Conservation (phyloP, 1,140 invertebrate genomes). For the Triops longicaudatus region DNA sequence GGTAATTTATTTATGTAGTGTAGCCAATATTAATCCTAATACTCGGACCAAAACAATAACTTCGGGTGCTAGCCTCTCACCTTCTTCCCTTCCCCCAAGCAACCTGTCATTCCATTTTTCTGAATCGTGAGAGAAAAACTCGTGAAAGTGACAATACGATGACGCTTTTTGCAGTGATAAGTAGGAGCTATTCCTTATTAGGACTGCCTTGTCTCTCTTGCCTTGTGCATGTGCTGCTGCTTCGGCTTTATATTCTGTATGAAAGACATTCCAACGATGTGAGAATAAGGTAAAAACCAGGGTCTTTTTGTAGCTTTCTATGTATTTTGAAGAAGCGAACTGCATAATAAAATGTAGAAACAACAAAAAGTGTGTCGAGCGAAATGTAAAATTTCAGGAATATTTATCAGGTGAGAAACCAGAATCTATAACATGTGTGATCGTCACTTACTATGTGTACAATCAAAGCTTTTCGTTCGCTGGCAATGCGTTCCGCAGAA, state of each 20-base stretch:
- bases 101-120: slow-evolving; percentile 9
- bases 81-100: neutral
- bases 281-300: neutral
- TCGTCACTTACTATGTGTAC: no score
- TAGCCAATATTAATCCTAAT: slow-evolving; percentile 11
- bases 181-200: neutral
- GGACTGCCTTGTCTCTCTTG: slow-evolving; percentile 14
- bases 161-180: neutral
- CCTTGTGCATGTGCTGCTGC: neutral
- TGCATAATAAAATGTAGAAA: neutral
- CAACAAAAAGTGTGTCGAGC: neutral
- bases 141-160: neutral
- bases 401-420: no score
- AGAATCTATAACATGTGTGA: no score
- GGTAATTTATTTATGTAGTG: neutral
- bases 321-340: neutral
- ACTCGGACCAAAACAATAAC: slow-evolving; percentile 12
- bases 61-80: neutral
- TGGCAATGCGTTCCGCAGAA: no score
- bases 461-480: no score
- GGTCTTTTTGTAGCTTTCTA: neutral
- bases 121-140: neutral
- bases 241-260: neutral
- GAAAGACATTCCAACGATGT: neutral
- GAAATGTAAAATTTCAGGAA: no score